Base-by-base conservation (phyloP, 2,888 invertebrate species). In the Teleiodes luculella region DNA sequence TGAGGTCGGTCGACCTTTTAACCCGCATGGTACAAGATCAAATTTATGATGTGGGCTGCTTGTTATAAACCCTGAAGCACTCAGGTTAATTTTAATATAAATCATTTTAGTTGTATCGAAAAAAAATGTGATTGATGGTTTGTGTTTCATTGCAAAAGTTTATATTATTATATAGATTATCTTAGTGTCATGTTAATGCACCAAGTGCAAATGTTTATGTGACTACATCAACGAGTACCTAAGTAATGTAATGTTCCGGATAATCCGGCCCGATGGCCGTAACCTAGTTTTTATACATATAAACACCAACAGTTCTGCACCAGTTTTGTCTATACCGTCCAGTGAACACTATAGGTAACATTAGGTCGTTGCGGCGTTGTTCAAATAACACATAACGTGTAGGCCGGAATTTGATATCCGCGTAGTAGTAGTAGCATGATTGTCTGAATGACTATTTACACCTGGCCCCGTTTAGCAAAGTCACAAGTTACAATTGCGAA, bases 301-400 rank as follows among this genome's bases (percentile, higher is more conserved):
- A 69, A n/a, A n/a, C n/a, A n/a, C n/a, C 67, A 71, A 69, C 67
- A 68, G 68, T 66, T 70, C 67, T 71, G 76, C 83, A 83, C 79
- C 76, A 74, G 68, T 75, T 76, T 80, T 80, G 74, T 83, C 73
- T 80, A 85, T 78, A 86, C 87, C 87, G 87, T 88, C 87, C 87
- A 88, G 85, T 86, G 80, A 84, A 76, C 67, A 70, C 68, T 67
- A 61, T 72, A 63, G 71, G 66, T 64, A n/a, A 65, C 70, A 70
- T 67, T 43, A 63, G 64, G 65, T 67, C 68, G 70, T 71, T 63
- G 69, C 66, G 24, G 64, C 60, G 62, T 59, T 64, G 39, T 55
- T 39, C 47, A 30, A 33, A 35, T 46, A 45, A 60, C 20, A 58
- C 56, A n/a, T n/a, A n/a, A 58, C 45, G 46, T 33, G 54, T 51